Evolutionary conservation across 1,140 invertebrate species (phyloP).

Genomic region (Procambarus virginalis): DNA sequence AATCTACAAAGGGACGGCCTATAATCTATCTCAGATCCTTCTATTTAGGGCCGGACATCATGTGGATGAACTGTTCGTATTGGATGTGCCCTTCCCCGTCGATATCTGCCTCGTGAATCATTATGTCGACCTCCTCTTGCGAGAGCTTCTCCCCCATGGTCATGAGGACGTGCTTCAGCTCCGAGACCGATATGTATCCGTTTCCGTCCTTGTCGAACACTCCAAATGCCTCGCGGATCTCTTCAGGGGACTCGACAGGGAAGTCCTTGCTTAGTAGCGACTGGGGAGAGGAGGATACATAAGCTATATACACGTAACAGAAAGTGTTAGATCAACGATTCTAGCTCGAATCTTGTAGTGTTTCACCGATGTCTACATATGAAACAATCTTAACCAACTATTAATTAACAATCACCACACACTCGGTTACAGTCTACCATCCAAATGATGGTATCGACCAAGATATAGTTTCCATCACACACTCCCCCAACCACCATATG

Average conservation of each 20-base stretch:
- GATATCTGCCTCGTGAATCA: conserved; percentile 98
- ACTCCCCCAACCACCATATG: too few relatives aligned
- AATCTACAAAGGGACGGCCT: too few relatives aligned
- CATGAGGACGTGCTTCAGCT: conserved; percentile 70
- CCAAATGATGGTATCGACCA: too few relatives aligned
- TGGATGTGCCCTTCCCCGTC: conserved; percentile 99
- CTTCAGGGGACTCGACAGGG: conserved; percentile 75
- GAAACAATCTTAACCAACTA: too few relatives aligned
- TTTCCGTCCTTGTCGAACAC: conserved; percentile 78
- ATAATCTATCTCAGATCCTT: too few relatives aligned
- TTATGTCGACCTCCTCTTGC: conserved; percentile 82
- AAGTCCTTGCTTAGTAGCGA: conserved; percentile 56
- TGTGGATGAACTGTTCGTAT: conserved; percentile 81
- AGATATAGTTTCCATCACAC: too few relatives aligned
- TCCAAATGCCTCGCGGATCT: conserved; percentile 79
- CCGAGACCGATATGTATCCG: conserved; percentile 72
- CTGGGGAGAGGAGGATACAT: background rate
- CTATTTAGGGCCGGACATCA: conserved; percentile 55
- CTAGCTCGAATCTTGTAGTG: too few relatives aligned
- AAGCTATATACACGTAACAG: background rate
- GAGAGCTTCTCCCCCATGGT: conserved; percentile 69
- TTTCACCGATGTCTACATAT: too few relatives aligned
- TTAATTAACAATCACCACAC: too few relatives aligned
- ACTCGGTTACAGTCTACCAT: too few relatives aligned
- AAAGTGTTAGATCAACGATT: too few relatives aligned